Conservation (phyloP, 2,888 invertebrate species). For the Callyntrura sp. region DNA sequence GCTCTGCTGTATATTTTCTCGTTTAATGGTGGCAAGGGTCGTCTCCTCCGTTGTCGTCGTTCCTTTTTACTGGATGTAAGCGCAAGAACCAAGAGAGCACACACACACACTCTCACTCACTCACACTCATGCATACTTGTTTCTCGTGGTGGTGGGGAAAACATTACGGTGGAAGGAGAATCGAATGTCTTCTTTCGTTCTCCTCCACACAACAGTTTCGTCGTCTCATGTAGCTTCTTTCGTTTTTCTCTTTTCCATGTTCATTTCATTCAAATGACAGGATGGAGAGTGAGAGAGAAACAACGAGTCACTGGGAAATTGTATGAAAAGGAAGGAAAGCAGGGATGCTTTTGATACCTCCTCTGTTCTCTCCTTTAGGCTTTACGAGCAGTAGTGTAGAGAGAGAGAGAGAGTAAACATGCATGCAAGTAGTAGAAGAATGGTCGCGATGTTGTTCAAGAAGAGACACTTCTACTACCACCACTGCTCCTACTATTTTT, state of each 20-base stretch:
- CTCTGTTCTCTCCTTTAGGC: background rate
- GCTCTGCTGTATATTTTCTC: constrained; percentile 40
- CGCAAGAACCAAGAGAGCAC: constrained; percentile 9
- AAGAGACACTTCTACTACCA: constrained; percentile 30
- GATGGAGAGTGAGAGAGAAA: too few species aligned
- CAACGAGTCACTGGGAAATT: constrained; percentile 41
- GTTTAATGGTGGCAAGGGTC: constrained; percentile 68
- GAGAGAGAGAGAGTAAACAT: background rate
- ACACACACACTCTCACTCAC: background rate
- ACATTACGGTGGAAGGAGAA: background rate
- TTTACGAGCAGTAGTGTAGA: background rate
- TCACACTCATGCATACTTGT: too few species aligned
- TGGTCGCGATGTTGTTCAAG: constrained; percentile 10
- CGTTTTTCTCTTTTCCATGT: background rate
- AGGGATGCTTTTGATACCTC: constrained; percentile 39
- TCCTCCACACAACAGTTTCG: constrained; percentile 36
- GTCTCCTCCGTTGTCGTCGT: constrained; percentile 45
- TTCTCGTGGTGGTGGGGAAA: background rate
- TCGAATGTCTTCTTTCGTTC: constrained; percentile 30
- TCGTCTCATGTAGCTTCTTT: background rate
- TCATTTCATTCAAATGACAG: constrained; percentile 32
- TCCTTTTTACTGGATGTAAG: constrained; percentile 39
- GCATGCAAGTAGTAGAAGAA: constrained; percentile 24
- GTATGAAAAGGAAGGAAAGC: constrained; percentile 40
- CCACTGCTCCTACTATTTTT: background rate